Conservation (phyloP, 2,113 vertebrate species). For the Bufo bufo region DNA sequence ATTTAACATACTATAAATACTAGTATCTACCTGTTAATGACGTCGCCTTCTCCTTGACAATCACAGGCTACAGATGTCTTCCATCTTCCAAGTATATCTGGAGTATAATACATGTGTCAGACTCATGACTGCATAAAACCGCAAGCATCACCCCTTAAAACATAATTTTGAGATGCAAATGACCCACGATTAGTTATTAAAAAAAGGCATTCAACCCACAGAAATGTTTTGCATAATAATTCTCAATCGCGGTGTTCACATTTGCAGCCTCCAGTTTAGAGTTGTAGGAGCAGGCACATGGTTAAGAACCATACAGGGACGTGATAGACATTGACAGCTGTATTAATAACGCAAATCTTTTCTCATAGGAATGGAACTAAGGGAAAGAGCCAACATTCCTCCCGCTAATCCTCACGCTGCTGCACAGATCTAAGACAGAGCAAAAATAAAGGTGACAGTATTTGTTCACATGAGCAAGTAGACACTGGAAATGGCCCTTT, state of each 20-base stretch:
- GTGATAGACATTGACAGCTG: constrained; percentile 55
- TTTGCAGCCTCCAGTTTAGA: not conserved
- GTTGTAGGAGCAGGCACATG: not conserved
- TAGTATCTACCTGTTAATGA: not conserved
- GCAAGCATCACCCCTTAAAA: not conserved
- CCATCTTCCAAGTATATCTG: not conserved
- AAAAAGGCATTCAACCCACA: not conserved
- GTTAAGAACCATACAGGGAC: constrained; percentile 34
- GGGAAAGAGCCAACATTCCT: constrained; percentile 48
- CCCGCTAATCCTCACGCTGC: constrained; percentile 31
- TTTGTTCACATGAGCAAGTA: constrained; percentile 26
- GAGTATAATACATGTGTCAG: not conserved
- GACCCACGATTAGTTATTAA: not conserved
- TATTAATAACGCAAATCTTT: constrained; percentile 43
- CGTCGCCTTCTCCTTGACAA: not conserved
- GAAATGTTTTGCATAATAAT: not conserved
- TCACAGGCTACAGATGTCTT: not conserved
- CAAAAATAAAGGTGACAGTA: constrained; percentile 34
- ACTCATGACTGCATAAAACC: not conserved
- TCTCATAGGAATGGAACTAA: constrained; percentile 48
- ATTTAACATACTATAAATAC: not conserved
- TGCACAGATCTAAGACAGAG: constrained; percentile 35
- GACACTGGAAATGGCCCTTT: not conserved
- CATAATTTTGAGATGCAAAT: not conserved
- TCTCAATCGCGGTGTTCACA: not conserved